phyloP scores from a whole-genome alignment of 2,113 vertebrate species.

The Syrmaticus mikado region DNA sequence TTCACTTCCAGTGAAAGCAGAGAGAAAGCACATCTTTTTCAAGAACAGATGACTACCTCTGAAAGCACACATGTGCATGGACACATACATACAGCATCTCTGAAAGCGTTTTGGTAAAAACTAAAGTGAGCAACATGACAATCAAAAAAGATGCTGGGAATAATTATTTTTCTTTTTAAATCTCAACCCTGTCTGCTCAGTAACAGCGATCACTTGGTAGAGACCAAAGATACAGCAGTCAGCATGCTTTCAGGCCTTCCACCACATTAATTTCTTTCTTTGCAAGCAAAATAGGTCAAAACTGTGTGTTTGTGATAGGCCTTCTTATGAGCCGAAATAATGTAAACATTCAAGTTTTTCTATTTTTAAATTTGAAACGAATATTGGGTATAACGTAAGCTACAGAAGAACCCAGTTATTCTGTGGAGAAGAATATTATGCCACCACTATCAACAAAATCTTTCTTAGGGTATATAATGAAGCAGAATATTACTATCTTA shows the following conservation, averaged over 20 bases:
- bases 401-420: neutral
- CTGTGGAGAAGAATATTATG: neutral
- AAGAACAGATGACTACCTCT: neutral
- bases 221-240: neutral
- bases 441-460: neutral
- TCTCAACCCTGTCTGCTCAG: neutral
- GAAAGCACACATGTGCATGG: rapidly evolving
- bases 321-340: neutral
- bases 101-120: neutral
- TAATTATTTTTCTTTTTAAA: neutral
- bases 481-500: neutral
- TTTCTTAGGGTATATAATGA: neutral
- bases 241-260: neutral
- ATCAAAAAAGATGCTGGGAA: neutral
- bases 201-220: neutral
- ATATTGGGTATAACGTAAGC: neutral
- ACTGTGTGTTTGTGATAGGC: neutral
- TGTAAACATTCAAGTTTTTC: neutral
- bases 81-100: rapidly evolving
- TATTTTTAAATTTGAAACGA: neutral
- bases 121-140: neutral
- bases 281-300: neutral
- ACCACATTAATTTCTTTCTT: neutral
- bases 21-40: neutral
- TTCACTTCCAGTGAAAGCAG: rapidly evolving